Conservation (phyloP, 2,113 vertebrate species). For the Otus sunia region DNA sequence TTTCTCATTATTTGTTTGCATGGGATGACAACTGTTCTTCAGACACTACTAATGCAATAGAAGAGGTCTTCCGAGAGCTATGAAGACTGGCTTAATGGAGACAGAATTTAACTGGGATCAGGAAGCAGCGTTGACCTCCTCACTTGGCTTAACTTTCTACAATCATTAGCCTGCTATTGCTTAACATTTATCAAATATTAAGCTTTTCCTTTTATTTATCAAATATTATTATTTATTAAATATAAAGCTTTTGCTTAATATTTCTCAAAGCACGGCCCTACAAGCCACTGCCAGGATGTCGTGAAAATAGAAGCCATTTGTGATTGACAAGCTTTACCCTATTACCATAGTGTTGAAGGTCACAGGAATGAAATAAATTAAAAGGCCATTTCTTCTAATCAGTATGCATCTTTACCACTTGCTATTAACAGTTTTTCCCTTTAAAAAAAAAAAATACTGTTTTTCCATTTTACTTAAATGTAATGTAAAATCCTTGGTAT, state of each 20-base stretch:
- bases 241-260: neutral
- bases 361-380: conserved; percentile 2
- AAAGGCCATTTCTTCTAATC: conserved; percentile 25
- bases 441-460: neutral
- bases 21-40: neutral
- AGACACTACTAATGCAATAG: neutral
- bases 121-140: neutral
- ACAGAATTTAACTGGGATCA: neutral
- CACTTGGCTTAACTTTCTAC: neutral
- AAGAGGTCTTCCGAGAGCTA: neutral
- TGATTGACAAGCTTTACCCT: neutral
- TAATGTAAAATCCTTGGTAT: neutral
- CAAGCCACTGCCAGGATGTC: neutral
- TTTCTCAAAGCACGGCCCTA: neutral
- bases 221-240: neutral
- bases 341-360: conserved; percentile 25
- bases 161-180: neutral
- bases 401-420: neutral
- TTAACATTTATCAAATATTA: neutral
- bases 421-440: neutral
- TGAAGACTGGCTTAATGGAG: neutral
- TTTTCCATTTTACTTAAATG: neutral
- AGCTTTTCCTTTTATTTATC: neutral
- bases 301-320: neutral
- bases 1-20: neutral